Percentiles rank a stretch among this genome's conserved stretches.
phyloP scores from a whole-genome alignment of 2,113 vertebrate genomes.

The Catharus bicknelli region DNA sequence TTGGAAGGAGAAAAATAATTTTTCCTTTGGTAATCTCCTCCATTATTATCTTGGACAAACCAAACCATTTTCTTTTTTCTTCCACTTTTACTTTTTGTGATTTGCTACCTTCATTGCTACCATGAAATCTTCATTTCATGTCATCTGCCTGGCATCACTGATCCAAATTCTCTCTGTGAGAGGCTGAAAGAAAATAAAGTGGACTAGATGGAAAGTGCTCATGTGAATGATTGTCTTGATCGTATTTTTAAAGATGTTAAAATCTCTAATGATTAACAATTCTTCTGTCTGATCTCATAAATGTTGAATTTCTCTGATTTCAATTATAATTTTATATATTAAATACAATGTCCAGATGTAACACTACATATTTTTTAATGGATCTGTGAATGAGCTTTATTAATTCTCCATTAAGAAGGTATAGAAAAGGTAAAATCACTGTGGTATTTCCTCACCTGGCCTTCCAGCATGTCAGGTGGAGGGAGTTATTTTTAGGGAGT shows the following conservation, averaged over 20 bases:
- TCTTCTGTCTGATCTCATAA: not conserved
- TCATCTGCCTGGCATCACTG: not conserved
- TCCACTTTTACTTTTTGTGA: not conserved
- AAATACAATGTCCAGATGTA: not conserved
- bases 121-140: not conserved
- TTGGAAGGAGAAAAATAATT: not conserved
- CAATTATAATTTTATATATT: not conserved
- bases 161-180: not conserved
- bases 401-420: not conserved
- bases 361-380: not conserved
- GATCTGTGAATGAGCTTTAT: not conserved
- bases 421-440: not conserved
- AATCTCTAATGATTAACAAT: not conserved
- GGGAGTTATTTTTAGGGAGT: not conserved
- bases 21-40: not conserved
- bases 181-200: conserved; percentile 9
- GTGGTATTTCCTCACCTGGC: not conserved
- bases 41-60: not conserved
- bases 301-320: not conserved
- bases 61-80: not conserved
- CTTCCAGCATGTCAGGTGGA: not conserved
- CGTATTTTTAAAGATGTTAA: not conserved
- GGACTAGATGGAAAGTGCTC: not conserved
- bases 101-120: not conserved
- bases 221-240: not conserved